Evolutionary conservation across 2,113 vertebrate genomes (phyloP), one percentile per base, ranked within the genome.

Genomic region (Labeo catla): DNA sequence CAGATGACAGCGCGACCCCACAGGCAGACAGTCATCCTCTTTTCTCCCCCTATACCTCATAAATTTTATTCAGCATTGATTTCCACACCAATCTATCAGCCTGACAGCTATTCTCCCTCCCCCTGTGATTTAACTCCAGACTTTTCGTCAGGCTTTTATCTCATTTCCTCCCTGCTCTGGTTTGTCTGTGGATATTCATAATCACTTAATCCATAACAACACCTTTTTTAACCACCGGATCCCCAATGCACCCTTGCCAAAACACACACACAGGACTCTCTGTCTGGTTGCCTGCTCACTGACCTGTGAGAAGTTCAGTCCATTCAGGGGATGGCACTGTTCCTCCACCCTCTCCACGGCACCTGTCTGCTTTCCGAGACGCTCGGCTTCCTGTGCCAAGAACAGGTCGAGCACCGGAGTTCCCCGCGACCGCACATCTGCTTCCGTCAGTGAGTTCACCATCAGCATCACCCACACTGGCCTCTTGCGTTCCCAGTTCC

Each of bases 401-500:
- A 96, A 98, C 83, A 99, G 95, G 91, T 99, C 98, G 0, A 99
- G 94, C 81, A 99, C 97, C 0, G 98, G 98, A 50, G 97, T 97
- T 0, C 98, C 98, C 0, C 98, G 92, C 72, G 97, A 97, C 81
- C 97, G 94, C n/a, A 99, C 96, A 19, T 99, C 98, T 0, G 96
- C 96, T 93, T 99, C 98, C 0, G 98, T 99, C 91, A 99, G 93
- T 0, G 98, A 99, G 94, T 99, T 99, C 86, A 99, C 97, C 98
- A 99, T 99, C 66, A 99, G 96, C 98, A 99, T 99, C 92, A 99
- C 97, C 98, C 98, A 99, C 50, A 99, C 97, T 0, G 98, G 98
- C 89, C 98, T 95, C 92, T 99, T 99, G 91, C 98, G 96, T 89
- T 99, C 98, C 98, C 98, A 99, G 94, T 99, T 98, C 34, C 98